These are phyloP conservation scores for Amphimallon solstitiale DNA, from an alignment of 2,888 invertebrate species.

Conservation along the genomic window DNA sequence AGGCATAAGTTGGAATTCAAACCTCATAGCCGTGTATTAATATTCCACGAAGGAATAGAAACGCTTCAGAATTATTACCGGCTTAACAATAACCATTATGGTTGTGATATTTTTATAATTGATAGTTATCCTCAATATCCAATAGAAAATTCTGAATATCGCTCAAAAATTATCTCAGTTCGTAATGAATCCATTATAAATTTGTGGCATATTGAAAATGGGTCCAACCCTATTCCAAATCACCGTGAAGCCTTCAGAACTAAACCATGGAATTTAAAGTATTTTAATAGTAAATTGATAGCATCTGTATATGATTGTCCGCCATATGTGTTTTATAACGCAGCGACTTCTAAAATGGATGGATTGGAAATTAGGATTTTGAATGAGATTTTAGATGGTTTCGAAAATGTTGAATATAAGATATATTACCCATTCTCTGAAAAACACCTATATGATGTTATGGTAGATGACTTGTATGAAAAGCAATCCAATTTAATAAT, in stretches of 20 bases:
- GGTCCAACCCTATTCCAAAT: background rate
- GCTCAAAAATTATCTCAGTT: background rate
- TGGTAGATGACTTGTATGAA: background rate
- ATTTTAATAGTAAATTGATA: slow-evolving; percentile 1
- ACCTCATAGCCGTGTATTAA: slow-evolving; percentile 2
- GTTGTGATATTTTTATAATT: slow-evolving; percentile 17
- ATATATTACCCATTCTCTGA: background rate
- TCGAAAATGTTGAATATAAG: slow-evolving; percentile 1
- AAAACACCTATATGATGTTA: background rate
- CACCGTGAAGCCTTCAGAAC: background rate
- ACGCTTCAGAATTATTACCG: slow-evolving; percentile 4
- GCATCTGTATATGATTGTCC: slow-evolving; percentile 13
- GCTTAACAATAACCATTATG: slow-evolving; percentile 11
- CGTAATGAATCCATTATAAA: slow-evolving; percentile 12
- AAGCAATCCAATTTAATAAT: background rate
- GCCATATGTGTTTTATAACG: slow-evolving; percentile 10
- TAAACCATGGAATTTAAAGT: slow-evolving; percentile 2
- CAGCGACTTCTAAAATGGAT: background rate
- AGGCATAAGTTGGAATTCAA: slow-evolving; percentile 13
- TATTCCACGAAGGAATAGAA: background rate
- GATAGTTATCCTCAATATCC: background rate
- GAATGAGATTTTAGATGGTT: background rate
- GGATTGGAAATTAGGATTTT: slow-evolving; percentile 12
- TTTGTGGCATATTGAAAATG: background rate
- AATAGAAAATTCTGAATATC: background rate